Evolutionary conservation across 2,797 vertebrate species (phyloP), one percentile per base, ranked within the genome.

Genomic region (Anniella stebbinsi): DNA sequence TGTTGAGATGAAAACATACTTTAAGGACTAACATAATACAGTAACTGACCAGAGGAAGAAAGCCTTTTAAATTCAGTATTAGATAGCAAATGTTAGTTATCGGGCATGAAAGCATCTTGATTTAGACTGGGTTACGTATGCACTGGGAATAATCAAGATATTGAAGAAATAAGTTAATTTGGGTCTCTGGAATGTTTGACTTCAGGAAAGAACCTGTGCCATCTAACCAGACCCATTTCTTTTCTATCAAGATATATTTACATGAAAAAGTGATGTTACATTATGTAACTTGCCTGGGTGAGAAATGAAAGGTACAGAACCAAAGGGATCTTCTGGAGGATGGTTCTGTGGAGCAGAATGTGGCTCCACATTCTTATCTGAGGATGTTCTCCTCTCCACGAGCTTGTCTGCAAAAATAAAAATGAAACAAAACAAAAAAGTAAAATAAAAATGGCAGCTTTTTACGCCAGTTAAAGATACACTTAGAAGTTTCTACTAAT

Each of bases 241-340:
- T 80, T 80, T 72, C 84, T n/a, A 72, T 33, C 72, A 86, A 76
- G 12, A 25, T 6, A 89, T 30, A 86, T 92, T 88, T 38, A 88
- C 23, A 77, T 36, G 17, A 85, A 78, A 92, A 78, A 96, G 87
- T 63, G 89, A 84, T 38, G 93, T 93, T 93, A 95, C 91, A 91
- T 82, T 45, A 67, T 92, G 93, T 92, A 98, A 99, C 99, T 99
- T 99, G 99, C 99, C 99, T 99, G 98, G 96, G 95, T 97, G 98
- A 97, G 98, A 98, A 98, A 99, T 96, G 93, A 99, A 99, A 88
- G 99, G 98, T 95, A 98, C 97, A 80, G 98, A 99, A 97, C 99
- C 99, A 93, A 99, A 99, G 91, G 98, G 98, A 96, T 99, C 99
- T 97, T 99, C 98, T 30, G 98, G 96, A 90, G 95, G 97, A 92